These are phyloP conservation scores for Enteromius fasciolatus DNA, from an alignment of 2,797 vertebrate species.

Conservation along the genomic window DNA sequence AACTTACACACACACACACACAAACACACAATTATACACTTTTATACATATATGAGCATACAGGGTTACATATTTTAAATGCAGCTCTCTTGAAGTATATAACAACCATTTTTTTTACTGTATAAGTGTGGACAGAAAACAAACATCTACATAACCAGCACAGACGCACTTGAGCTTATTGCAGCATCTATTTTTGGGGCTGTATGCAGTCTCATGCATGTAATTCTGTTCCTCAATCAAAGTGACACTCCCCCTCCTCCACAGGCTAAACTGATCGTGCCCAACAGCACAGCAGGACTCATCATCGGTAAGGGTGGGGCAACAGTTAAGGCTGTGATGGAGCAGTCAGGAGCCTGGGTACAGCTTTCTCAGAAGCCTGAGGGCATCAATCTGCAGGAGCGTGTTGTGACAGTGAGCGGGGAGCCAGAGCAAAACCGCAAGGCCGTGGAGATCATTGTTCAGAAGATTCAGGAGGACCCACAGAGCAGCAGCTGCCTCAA, in stretches of 20 bases:
- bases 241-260: constrained; percentile 62
- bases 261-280: constrained; percentile 94
- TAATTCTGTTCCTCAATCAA: constrained; percentile 56
- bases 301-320: constrained; percentile 95
- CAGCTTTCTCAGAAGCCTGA: constrained; percentile 96
- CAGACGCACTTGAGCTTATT: background rate
- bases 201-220: constrained; percentile 33
- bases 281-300: constrained; percentile 93
- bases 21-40: background rate
- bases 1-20: constrained; percentile 25
- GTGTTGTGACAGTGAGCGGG: constrained; percentile 93
- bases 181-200: constrained; percentile 35
- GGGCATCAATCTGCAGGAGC: constrained; percentile 94
- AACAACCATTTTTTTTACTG: background rate
- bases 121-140: background rate
- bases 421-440: constrained; percentile 92
- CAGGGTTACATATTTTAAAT: background rate
- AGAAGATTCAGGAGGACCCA: constrained; percentile 95
- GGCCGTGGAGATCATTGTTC: constrained; percentile 92
- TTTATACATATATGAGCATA: background rate
- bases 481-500: constrained; percentile 96
- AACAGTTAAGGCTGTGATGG: constrained; percentile 94
- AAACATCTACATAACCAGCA: constrained; percentile 16
- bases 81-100: background rate
- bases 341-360: constrained; percentile 95